A percentile compares a stretch with the other conserved stretches of the same genome.
These are phyloP conservation scores for Aphelenchoides fujianensis DNA, from an alignment of 1,140 invertebrate species.

Conservation along the genomic window DNA sequence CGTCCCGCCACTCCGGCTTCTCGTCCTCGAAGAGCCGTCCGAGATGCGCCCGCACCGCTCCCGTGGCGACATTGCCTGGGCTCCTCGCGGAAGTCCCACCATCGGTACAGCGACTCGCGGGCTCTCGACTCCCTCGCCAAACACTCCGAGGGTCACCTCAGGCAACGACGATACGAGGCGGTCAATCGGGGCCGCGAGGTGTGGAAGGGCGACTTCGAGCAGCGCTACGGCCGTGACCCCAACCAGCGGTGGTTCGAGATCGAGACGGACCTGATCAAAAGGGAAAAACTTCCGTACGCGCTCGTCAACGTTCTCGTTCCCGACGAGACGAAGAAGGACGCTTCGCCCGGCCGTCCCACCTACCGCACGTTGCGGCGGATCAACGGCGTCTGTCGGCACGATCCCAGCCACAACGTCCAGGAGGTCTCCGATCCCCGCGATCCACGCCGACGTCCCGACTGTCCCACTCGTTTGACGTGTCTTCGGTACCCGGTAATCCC, in stretches of 20 bases:
- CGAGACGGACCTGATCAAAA: slow-evolving; percentile 1
- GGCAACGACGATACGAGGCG: neutral
- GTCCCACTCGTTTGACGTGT: neutral
- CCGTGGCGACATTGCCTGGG: neutral
- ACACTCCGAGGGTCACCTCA: neutral
- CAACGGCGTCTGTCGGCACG: slow-evolving; percentile 1
- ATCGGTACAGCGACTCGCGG: neutral
- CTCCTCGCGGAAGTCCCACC: neutral
- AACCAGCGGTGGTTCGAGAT: neutral
- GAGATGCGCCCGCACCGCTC: neutral
- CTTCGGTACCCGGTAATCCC: too few species aligned
- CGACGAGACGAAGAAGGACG: neutral
- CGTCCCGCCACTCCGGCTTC: neutral
- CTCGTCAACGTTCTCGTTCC: slow-evolving; percentile 17
- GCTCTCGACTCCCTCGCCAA: neutral
- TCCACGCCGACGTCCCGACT: slow-evolving; percentile 11
- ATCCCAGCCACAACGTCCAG: slow-evolving; percentile 8
- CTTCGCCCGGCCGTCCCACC: too few species aligned
- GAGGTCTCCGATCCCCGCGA: slow-evolving; percentile 1
- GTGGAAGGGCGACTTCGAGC: neutral
- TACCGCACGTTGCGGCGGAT: neutral
- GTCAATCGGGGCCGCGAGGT: neutral
- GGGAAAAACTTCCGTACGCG: neutral
- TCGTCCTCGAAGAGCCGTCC: neutral
- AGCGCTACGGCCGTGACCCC: neutral